phyloP scores from a whole-genome alignment of 2,888 invertebrate genomes.

The Teinopalpus imperialis region DNA sequence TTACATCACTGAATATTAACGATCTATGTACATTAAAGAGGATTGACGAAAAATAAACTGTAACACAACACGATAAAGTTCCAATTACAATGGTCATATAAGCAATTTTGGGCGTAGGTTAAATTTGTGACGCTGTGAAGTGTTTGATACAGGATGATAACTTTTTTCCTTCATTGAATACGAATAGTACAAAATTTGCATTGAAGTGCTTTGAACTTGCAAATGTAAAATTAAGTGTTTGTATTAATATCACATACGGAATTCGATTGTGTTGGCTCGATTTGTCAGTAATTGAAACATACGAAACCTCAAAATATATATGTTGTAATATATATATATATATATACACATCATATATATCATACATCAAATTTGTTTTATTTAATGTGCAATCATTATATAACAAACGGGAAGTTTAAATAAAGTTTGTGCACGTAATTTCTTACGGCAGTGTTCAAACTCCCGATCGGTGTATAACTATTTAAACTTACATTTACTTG shows the following conservation, averaged over 20 bases:
- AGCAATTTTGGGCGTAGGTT: not conserved
- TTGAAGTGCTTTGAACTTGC: conserved; percentile 18
- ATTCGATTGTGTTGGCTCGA: too few relatives aligned
- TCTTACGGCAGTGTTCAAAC: conserved; percentile 16
- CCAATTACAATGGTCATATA: not conserved
- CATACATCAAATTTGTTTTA: too few relatives aligned
- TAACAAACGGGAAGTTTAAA: too few relatives aligned
- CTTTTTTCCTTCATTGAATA: conserved; percentile 15
- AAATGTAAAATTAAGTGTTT: too few relatives aligned
- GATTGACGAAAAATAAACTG: not conserved
- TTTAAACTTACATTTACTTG: not conserved
- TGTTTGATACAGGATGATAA: not conserved
- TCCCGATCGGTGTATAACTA: conserved; percentile 6
- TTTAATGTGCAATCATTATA: too few relatives aligned
- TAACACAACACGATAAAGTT: not conserved
- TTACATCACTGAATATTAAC: conserved; percentile 16
- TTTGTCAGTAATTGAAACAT: too few relatives aligned
- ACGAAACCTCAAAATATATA: too few relatives aligned
- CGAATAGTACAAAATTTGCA: conserved; percentile 12
- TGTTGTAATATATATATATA: too few relatives aligned
- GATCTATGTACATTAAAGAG: not conserved
- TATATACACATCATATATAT: too few relatives aligned
- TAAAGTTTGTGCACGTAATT: conserved; percentile 12
- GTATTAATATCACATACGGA: too few relatives aligned
- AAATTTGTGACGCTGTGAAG: conserved; percentile 13